These are phyloP conservation scores for Phyllotreta striolata DNA, from an alignment of 2,888 invertebrate species.

Conservation along the genomic window DNA sequence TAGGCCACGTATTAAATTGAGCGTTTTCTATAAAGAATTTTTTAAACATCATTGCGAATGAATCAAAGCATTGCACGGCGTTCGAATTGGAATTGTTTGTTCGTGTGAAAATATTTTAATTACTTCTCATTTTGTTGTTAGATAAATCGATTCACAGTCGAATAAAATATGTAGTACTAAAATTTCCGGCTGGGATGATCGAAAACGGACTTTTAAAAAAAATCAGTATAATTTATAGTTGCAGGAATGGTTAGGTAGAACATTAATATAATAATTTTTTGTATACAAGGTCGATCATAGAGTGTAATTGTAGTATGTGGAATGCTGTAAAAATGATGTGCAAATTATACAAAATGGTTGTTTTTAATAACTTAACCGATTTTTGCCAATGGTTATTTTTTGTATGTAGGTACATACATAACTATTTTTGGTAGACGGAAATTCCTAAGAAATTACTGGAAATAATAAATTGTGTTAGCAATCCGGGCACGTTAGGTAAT, in stretches of 20 bases:
- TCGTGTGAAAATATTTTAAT: slow-evolving; percentile 23
- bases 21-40: slow-evolving; percentile 7
- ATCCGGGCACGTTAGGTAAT: slow-evolving; percentile 4
- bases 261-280: too few relatives aligned
- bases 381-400: too few relatives aligned
- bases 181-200: neutral
- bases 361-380: too few relatives aligned
- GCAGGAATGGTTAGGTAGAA: too few relatives aligned
- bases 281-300: too few relatives aligned
- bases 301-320: too few relatives aligned
- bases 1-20: slow-evolving; percentile 7
- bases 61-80: slow-evolving; percentile 2
- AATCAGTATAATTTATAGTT: too few relatives aligned
- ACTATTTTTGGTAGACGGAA: too few relatives aligned
- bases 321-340: too few relatives aligned
- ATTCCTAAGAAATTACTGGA: too few relatives aligned
- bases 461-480: neutral
- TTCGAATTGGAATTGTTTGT: slow-evolving; percentile 14
- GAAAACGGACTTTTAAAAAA: neutral
- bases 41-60: neutral
- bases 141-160: slow-evolving; percentile 17
- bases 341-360: too few relatives aligned
- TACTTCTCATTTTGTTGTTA: slow-evolving; percentile 14
- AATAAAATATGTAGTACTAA: slow-evolving; percentile 10
- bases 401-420: too few relatives aligned